Base-by-base conservation (phyloP, 1,140 invertebrate species). In the Drosophila fuyamai region DNA sequence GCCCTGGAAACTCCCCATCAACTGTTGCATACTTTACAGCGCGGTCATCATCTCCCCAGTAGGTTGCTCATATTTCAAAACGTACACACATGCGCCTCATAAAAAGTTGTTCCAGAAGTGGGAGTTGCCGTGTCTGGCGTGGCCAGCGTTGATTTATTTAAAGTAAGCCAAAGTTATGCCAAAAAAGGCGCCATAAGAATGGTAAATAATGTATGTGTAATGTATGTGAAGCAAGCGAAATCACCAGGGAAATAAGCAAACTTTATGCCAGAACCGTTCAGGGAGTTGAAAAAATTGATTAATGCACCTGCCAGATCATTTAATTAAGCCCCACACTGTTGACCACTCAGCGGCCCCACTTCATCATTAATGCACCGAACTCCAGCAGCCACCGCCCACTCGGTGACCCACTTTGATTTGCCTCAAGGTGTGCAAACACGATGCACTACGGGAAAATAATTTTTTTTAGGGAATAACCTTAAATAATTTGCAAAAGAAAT, bases 131-230 rank as follows among this genome's bases (percentile, higher is more conserved):
- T 38, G 57, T 68, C 54, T 81, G 55, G 48, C 59, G 18, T 53
- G 62, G 63, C 66, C 67, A 63, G 54, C 62, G 50, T 78, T 85
- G 81, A 85, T 85, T 85, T 85, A 85, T 85, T 85, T 85, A 85
- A 85, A 85, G 77, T 85, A 74, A 85, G 81, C 77, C 68, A 72
- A 85, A 85, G 81, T 85, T 85, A 85, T 71, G 61, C 81, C 81
- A 29, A 50, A 51, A 74, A 75, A 65, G 58, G 43, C 66, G 62
- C 81, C 59, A 68, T 67, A 70, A 85, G 77, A 85, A 70, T 81
- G 74, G 81, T 85, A 81, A 85, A 85, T 85, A 81, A 85, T 85
- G 77, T 43, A 58, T 43, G 54, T 43, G n/a, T n/a, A n/a, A n/a
- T n/a, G 40, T 7, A n/a, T 27, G 44, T 44, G 27, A 18, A 18